Conservation (phyloP, 2,888 invertebrate genomes). For the Hydriomena furcata region DNA sequence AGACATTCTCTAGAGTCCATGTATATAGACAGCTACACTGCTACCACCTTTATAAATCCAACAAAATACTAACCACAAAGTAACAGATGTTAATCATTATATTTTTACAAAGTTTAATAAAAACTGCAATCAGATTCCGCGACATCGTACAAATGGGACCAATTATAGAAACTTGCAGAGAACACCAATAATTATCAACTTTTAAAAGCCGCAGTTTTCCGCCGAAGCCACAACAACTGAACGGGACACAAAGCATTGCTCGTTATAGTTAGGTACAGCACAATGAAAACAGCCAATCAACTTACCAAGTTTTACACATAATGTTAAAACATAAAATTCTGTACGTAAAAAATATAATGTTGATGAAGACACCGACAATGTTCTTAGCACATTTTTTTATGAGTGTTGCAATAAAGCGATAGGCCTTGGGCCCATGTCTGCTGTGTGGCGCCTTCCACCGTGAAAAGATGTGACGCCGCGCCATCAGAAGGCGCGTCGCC, state of each 20-base stretch:
- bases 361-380: too few relatives aligned
- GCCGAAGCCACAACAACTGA: conserved; percentile 21
- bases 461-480: too few relatives aligned
- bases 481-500: too few relatives aligned
- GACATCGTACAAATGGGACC: conserved; percentile 11
- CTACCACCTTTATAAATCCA: too few relatives aligned
- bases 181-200: conserved; percentile 30
- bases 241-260: conserved; percentile 54
- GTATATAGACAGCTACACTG: too few relatives aligned
- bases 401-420: too few relatives aligned
- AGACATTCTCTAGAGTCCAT: too few relatives aligned
- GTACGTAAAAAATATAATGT: too few relatives aligned
- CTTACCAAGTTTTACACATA: not conserved
- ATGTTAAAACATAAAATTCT: too few relatives aligned
- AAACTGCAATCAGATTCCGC: conserved; percentile 17
- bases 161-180: conserved; percentile 26
- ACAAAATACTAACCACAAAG: not conserved
- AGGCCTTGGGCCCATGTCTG: too few relatives aligned
- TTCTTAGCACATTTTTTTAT: too few relatives aligned
- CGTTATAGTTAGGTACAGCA: conserved; percentile 47
- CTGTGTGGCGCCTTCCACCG: too few relatives aligned
- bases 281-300: conserved; percentile 2
- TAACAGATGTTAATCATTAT: not conserved
- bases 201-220: conserved; percentile 26
- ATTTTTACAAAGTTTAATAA: conserved; percentile 7